Conservation (phyloP, 1,140 invertebrate species). For the Orius insidiosus region DNA sequence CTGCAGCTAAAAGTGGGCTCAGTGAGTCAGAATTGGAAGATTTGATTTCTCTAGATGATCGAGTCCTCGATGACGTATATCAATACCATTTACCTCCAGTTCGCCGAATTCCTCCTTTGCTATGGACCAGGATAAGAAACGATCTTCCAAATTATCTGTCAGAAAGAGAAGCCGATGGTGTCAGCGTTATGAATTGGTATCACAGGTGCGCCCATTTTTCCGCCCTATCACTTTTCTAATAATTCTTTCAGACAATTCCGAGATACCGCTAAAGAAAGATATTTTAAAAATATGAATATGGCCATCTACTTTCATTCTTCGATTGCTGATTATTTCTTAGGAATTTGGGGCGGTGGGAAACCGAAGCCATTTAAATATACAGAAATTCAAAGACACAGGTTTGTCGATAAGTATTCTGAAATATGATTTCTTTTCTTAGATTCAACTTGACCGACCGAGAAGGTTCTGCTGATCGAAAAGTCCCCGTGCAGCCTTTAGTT, state of each 20-base stretch:
- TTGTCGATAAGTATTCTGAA: too few relatives aligned
- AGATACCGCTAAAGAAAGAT: conserved; percentile 80
- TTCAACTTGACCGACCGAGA: conserved; percentile 79
- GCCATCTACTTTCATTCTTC: conserved; percentile 91
- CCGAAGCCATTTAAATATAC: conserved; percentile 95
- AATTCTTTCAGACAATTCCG: conserved; percentile 61
- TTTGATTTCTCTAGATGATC: conserved; percentile 84
- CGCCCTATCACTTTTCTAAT: not conserved
- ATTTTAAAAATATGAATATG: conserved; percentile 95
- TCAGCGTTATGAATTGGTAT: conserved; percentile 96
- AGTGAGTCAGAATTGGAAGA: conserved; percentile 90
- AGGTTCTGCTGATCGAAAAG: conserved; percentile 86
- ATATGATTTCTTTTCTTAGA: conserved; percentile 27
- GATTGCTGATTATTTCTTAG: conserved; percentile 94
- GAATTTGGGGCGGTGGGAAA: conserved; percentile 84
- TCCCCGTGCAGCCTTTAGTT: conserved; percentile 85
- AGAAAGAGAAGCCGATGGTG: conserved; percentile 90
- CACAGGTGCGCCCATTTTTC: conserved; percentile 38
- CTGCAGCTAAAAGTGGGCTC: conserved; percentile 77
- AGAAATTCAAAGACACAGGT: conserved; percentile 81
- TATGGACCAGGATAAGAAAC: conserved; percentile 90
- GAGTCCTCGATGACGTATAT: conserved; percentile 89
- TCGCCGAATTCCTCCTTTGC: conserved; percentile 76
- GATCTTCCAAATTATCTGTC: conserved; percentile 91
- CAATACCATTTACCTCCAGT: conserved; percentile 96